Conservation (phyloP, 2,888 invertebrate genomes). For the Sarcophaga rosellei region DNA sequence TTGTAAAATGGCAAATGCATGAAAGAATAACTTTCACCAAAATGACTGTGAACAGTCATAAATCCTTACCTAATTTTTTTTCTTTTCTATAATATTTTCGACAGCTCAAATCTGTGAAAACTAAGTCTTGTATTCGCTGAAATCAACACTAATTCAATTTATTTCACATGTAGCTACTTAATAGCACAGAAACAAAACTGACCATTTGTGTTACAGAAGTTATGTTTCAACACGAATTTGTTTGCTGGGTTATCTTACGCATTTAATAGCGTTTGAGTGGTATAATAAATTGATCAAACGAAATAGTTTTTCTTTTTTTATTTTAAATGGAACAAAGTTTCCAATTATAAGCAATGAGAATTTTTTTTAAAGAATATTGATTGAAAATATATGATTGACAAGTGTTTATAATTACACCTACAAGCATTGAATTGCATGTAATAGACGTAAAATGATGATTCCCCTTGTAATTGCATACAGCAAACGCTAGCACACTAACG, state of each 20-base stretch:
- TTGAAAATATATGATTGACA: conserved; percentile 43
- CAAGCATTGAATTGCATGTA: conserved; percentile 5
- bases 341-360: background rate
- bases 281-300: background rate
- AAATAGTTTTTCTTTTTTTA: background rate
- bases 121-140: no score
- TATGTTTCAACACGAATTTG: background rate
- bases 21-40: no score
- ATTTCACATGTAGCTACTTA: background rate
- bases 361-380: conserved; percentile 39
- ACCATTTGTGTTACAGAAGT: background rate
- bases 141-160: no score
- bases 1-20: no score
- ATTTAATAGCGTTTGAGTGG: background rate
- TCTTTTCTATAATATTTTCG: no score
- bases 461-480: background rate
- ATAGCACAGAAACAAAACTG: background rate
- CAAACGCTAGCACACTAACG: background rate
- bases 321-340: conserved; percentile 11
- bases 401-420: background rate
- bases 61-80: no score
- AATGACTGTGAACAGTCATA: no score
- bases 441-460: conserved; percentile 16
- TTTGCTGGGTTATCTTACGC: conserved; percentile 23
- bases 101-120: no score